A percentile compares a stretch with the other conserved stretches of the same genome.
Evolutionary conservation across 2,797 vertebrate genomes (phyloP).

Genomic region (Tragopan temminckii): DNA sequence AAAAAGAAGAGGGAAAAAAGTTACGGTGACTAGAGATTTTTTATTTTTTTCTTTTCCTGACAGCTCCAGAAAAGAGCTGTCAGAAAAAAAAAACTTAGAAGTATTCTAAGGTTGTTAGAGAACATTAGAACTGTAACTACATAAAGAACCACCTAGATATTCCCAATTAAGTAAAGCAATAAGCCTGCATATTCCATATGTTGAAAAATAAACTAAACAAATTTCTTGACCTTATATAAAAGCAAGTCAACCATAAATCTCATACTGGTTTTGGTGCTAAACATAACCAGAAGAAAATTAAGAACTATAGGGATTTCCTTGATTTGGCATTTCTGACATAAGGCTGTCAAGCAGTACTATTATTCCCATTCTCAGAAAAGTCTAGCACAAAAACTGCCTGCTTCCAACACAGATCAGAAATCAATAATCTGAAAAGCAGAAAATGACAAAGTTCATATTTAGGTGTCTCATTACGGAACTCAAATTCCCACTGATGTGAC

Average conservation of each 20-base stretch:
- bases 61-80: neutral
- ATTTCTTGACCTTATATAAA: neutral
- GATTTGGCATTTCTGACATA: fast-evolving
- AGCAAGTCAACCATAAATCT: neutral
- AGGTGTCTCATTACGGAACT: neutral
- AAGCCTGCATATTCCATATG: fast-evolving
- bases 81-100: fast-evolving
- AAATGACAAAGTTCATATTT: neutral
- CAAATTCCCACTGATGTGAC: neutral
- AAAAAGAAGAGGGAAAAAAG: neutral
- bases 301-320: neutral
- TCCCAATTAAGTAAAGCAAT: neutral
- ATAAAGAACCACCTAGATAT: neutral
- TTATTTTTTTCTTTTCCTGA: neutral
- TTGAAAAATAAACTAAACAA: neutral
- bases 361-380: neutral
- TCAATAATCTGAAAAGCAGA: neutral
- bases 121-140: neutral
- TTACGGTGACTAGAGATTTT: neutral
- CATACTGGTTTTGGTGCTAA: neutral
- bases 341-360: neutral
- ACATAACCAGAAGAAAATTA: fast-evolving
- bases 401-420: neutral
- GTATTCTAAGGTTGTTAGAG: neutral
- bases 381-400: neutral